phyloP scores from a whole-genome alignment of 1,140 invertebrate genomes.

The Reticulitermes speratus region DNA sequence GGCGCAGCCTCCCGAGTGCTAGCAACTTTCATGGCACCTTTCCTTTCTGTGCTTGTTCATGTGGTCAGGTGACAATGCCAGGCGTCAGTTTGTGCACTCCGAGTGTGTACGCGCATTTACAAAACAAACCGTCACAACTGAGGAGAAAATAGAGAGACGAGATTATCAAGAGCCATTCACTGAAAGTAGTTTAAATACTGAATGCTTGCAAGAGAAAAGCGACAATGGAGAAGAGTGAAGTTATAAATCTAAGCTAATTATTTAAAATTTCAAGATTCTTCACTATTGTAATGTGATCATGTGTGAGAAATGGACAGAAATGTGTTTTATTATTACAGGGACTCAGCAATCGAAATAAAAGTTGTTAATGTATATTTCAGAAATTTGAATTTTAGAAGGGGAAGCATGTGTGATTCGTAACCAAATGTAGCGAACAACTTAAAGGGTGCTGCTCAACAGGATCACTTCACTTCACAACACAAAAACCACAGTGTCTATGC shows the following conservation, averaged over 20 bases:
- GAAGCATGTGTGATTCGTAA: not conserved
- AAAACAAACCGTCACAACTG: not conserved
- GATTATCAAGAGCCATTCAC: not conserved
- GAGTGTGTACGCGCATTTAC: not conserved
- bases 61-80: constrained; percentile 16
- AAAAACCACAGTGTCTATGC: not conserved
- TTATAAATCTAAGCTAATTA: not conserved
- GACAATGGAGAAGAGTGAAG: not conserved
- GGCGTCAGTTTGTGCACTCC: not conserved
- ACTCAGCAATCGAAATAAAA: not conserved
- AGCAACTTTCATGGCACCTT: not conserved
- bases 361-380: not conserved
- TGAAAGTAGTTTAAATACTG: not conserved
- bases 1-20: not conserved
- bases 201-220: not conserved
- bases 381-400: not conserved
- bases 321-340: not conserved
- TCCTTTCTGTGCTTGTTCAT: not conserved
- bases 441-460: not conserved
- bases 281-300: not conserved
- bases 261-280: not conserved
- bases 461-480: not conserved
- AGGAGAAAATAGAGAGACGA: not conserved
- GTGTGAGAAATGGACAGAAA: not conserved
- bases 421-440: not conserved